phyloP scores from a whole-genome alignment of 2,797 vertebrate genomes.

The Eospalax fontanierii region DNA sequence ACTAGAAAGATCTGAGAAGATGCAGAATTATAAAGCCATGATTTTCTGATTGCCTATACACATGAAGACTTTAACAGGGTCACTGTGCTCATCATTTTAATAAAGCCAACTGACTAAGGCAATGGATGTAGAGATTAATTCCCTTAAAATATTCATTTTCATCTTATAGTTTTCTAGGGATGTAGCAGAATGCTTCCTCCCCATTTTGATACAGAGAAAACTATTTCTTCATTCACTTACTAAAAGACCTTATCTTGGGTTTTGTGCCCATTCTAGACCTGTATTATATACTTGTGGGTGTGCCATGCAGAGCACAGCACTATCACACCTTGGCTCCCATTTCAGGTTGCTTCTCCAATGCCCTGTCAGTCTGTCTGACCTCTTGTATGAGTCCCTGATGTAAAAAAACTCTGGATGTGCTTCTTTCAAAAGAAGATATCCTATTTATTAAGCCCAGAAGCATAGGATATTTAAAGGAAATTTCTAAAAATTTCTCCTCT shows the following conservation, averaged over 20 bases:
- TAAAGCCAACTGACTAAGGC: constrained; percentile 37
- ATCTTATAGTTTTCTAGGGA: constrained; percentile 63
- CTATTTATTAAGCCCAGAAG: constrained; percentile 36
- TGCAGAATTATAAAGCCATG: constrained; percentile 52
- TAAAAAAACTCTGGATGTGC: constrained; percentile 64
- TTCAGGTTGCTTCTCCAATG: neutral
- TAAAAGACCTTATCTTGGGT: constrained; percentile 48
- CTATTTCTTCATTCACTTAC: constrained; percentile 56
- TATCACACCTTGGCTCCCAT: neutral
- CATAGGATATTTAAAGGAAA: constrained; percentile 36
- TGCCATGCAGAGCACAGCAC: neutral
- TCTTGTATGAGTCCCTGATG: constrained; percentile 68
- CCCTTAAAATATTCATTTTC: constrained; percentile 67
- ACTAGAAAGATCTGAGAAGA: constrained; percentile 28
- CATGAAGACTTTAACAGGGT: constrained; percentile 54
- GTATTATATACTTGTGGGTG: neutral
- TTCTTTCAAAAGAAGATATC: constrained; percentile 35
- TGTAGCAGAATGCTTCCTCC: neutral
- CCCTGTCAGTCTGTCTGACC: constrained; percentile 34
- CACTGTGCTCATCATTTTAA: constrained; percentile 66
- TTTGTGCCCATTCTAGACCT: constrained; percentile 34
- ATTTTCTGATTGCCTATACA: constrained; percentile 62
- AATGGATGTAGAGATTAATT: constrained; percentile 55
- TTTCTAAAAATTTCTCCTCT: constrained; percentile 3
- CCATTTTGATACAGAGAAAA: neutral